Percentiles rank a stretch among this genome's conserved stretches.
Evolutionary conservation across 1,140 invertebrate species (phyloP).

Genomic region (Drosophila sechellia): DNA sequence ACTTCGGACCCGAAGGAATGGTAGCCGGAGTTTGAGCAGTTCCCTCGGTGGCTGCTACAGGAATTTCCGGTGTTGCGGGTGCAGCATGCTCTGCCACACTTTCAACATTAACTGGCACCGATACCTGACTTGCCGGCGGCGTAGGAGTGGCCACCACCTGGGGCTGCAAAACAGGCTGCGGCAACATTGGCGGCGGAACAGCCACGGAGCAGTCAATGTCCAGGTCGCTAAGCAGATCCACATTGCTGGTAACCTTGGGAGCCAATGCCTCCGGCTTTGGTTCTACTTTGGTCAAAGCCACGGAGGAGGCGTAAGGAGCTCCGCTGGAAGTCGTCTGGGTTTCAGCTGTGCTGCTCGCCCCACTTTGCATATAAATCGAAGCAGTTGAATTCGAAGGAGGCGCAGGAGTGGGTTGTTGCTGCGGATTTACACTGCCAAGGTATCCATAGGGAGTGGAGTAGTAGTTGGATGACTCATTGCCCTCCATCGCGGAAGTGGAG

Average conservation of each 20-base stretch:
- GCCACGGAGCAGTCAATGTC: conserved; percentile 87
- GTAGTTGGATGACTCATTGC: conserved; percentile 50
- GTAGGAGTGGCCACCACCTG: conserved; percentile 58
- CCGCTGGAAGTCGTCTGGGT: conserved; percentile 77
- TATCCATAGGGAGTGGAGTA: conserved; percentile 78
- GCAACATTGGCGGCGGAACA: conserved; percentile 61
- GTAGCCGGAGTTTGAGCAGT: conserved; percentile 28
- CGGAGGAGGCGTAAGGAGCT: conserved; percentile 66
- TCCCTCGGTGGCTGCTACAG: conserved; percentile 4
- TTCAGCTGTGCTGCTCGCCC: conserved; percentile 62
- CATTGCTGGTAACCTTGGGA: conserved; percentile 85
- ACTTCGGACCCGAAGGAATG: conserved; percentile 23
- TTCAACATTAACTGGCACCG: not conserved
- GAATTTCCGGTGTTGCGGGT: conserved; percentile 6
- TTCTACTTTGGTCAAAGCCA: conserved; percentile 20
- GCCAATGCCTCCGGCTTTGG: conserved; percentile 5
- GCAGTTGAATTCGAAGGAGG: conserved; percentile 15
- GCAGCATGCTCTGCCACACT: not conserved
- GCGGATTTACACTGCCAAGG: conserved; percentile 10
- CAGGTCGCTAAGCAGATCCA: conserved; percentile 90
- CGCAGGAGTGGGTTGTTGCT: conserved; percentile 9
- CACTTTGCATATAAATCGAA: conserved; percentile 79
- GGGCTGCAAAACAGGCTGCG: conserved; percentile 66
- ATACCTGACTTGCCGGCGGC: conserved; percentile 54
- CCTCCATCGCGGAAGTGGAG: not conserved